A percentile compares a stretch with the other conserved stretches of the same genome.
phyloP scores from a whole-genome alignment of 2,113 vertebrate species.

The Crotalus helleri region DNA sequence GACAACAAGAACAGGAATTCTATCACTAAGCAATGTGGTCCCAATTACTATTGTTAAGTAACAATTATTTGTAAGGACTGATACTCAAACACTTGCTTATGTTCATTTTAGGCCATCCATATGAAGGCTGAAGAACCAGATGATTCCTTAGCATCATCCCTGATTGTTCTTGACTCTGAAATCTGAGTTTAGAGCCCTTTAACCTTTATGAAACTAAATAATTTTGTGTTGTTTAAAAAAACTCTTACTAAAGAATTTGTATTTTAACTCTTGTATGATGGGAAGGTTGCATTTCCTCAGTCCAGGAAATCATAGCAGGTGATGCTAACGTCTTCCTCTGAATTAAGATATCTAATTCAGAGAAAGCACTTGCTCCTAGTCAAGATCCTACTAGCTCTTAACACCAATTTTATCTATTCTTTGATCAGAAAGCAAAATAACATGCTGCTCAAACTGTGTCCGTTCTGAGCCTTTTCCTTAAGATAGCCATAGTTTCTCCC shows the following conservation, averaged over 20 bases:
- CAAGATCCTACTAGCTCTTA: not conserved
- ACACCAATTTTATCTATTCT: not conserved
- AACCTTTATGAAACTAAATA: not conserved
- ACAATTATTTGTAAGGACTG: not conserved
- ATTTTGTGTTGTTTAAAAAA: not conserved
- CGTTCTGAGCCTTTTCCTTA: not conserved
- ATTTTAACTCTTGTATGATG: not conserved
- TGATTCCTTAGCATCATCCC: not conserved
- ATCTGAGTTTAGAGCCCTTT: not conserved
- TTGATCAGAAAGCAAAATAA: not conserved
- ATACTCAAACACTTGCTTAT: not conserved
- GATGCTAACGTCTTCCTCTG: not conserved
- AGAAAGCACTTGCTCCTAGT: not conserved
- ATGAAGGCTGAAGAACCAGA: not conserved
- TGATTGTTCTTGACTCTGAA: not conserved
- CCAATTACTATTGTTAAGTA: not conserved
- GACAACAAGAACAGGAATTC: not conserved
- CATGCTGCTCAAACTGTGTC: not conserved
- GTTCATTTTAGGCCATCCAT: not conserved
- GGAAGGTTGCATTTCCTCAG: not conserved
- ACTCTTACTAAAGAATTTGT: not conserved
- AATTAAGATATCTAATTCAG: not conserved
- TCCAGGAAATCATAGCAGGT: not conserved
- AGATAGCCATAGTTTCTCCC: not conserved
- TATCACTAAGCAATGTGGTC: not conserved